These are phyloP conservation scores for Hydrolagus colliei DNA, from an alignment of 2,797 vertebrate species.

Conservation along the genomic window DNA sequence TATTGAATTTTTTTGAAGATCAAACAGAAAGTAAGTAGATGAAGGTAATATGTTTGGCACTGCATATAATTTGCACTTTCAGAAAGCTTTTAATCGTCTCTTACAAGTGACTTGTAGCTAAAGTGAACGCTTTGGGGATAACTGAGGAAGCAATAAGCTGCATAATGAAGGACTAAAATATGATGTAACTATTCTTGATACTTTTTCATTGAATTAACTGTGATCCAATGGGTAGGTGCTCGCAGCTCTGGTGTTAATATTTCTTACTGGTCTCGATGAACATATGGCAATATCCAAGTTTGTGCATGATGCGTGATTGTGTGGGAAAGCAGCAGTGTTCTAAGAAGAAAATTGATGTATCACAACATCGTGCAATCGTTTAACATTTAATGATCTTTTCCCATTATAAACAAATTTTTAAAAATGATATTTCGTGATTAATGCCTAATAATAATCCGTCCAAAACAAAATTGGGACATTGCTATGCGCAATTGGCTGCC, in stretches of 20 bases:
- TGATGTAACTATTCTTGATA: background rate
- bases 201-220: background rate
- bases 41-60: background rate
- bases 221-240: background rate
- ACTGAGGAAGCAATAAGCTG: background rate
- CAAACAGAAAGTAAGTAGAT: background rate
- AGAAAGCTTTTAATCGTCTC: background rate
- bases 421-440: no score
- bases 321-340: background rate
- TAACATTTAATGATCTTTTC: no score
- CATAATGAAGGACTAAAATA: background rate
- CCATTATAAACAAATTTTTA: no score
- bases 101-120: background rate
- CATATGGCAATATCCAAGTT: background rate
- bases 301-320: background rate
- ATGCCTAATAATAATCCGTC: no score
- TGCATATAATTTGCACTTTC: background rate
- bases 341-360: background rate
- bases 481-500: no score
- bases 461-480: no score
- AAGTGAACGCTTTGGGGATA: background rate
- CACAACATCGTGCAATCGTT: background rate
- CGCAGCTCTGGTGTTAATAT: background rate
- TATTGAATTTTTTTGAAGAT: conserved; percentile 21
- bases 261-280: background rate